Base-by-base conservation (phyloP, 2,797 vertebrate species). In the Sebastes goodei region DNA sequence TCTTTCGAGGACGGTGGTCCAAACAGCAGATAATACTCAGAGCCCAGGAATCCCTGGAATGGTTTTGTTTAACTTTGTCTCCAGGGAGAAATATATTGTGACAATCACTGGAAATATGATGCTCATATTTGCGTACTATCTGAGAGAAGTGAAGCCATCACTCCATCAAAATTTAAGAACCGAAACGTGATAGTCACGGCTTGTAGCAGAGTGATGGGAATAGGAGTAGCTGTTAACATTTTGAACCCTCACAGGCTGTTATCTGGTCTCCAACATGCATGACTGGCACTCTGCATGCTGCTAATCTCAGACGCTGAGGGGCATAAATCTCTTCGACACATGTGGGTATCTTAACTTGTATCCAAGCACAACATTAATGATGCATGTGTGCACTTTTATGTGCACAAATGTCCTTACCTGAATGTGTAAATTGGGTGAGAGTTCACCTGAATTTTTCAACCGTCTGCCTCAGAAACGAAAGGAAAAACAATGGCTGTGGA, bases 31-130 rank as follows among this genome's bases (percentile, higher is more conserved):
- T 94, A 93, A 87, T 90, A 72, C 87, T 94, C 88, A 86, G 83
- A 80, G 82, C 71, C 63, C 73, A 88, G 90, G 94, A 95, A 96
- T 96, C 92, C 71, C 23, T 86, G 94, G 94, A 95, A 95, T 94
- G 93, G 86, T 90, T 96, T 94, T 94, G 93, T 93, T 94, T 93
- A 91, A 89, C 88, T 84, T 87, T 80, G 88, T 88, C 92, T 92
- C 79, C 57, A 68, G 87, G 82, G 86, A 80, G 83, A 92, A 92
- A 94, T 91, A 90, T 92, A 92, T 93, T 93, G 92, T 90, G 91
- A 88, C 74, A 76, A 88, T 88, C 88, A 67, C 59, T 87, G 74
- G 91, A 94, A 94, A 94, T 86, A 86, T 76, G 90, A 95, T 90
- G 87, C 92, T 87, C 74, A 85, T 83, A 90, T 93, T 93, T 85